Base-by-base conservation (phyloP, 2,113 vertebrate species). In the Epinephelus moara region DNA sequence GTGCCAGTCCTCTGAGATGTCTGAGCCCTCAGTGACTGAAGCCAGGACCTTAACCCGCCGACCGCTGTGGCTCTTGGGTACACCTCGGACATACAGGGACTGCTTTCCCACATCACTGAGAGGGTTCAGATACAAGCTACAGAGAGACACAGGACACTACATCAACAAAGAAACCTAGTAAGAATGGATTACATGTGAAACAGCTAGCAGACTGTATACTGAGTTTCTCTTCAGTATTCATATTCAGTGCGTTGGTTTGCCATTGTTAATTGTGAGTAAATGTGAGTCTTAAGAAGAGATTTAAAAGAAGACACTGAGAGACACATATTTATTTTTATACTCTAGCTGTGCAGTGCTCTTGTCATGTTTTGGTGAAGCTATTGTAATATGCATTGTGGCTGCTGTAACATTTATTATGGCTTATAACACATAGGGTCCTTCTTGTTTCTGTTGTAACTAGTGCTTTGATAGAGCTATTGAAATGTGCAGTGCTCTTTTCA, bases 51-150 rank as follows among this genome's bases (percentile, higher is more conserved):
- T 94, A 74, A 98, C 96, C 0, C 92, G 89, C 0, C 95, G 95
- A 4, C 86, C 85, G 0, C 93, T 91, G 3, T 87, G 90, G n/a
- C 94, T 89, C 68, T 70, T 85, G 33, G 95, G 90, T 80, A 89
- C 82, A 1, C 93, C 94, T 5, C 84, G 83, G 2, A 84, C 89
- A 21, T 96, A 92, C 4, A 99, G 90, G 0, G 92, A 95, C 88
- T 93, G 95, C 84, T 97, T 97, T 60, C 97, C 98, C 0, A 94
- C 94, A n/a, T 97, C 95, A 0, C 96, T 99, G 86, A 99, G 95
- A 62, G 97, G 95, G 0, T 99, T 99, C 92, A 99, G 95, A 77
- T 99, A 99, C 91, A 99, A 93, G 56, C 98, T 99, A 47, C 0
- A 45, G 63, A 61, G n/a, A 75, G 0, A 30, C 59, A 79, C 15